Evolutionary conservation across 64 coral and sea anemone genomes (phyloP), one percentile per base, ranked within the genome.

Genomic region (Montipora cactus): DNA sequence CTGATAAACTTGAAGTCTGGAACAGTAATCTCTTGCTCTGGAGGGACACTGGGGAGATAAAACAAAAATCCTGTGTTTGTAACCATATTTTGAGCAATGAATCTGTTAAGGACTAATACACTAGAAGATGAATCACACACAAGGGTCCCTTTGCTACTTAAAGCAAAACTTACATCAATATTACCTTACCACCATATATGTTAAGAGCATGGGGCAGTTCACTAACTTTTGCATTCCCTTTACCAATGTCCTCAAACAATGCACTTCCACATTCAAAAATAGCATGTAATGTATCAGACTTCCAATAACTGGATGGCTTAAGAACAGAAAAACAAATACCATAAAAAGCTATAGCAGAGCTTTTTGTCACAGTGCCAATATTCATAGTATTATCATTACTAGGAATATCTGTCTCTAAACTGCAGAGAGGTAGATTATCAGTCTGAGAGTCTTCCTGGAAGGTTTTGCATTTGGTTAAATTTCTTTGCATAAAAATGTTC

Each of bases 1-100:
- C 1, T 68, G 52, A 90, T 15, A 79, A 90, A 90, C 59, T 79
- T 90, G 74, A 90, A 15, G 46, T 79, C 78, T 79, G 88, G 75
- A 66, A 90, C 47, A 58, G 48, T 77, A 77, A 12, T 75, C 16
- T 90, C 61, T 66, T 8, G 13, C 61, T 80, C 88, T n/a, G 76
- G 59, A 14, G 55, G 69, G 44, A 18, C 49, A 10, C 23, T 71
- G 48, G 77, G 46, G 2, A 91, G 20, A 58, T 58, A 91, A 48
- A 66, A 12, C 19, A 91, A 53, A 72, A 74, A 91, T 18, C 77
- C 77, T 49, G 77, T 81, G 72, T 75, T 75, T n/a, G 2, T 49
- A 57, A 51, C 72, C 72, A 3, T 48, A 53, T 50, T 75, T 20
- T 75, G 25, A 44, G 21, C 51, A 73, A 88, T 88, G 48, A 88